Base-by-base conservation (phyloP, 2,888 invertebrate species). In the Chaetogeoica ovagalla region DNA sequence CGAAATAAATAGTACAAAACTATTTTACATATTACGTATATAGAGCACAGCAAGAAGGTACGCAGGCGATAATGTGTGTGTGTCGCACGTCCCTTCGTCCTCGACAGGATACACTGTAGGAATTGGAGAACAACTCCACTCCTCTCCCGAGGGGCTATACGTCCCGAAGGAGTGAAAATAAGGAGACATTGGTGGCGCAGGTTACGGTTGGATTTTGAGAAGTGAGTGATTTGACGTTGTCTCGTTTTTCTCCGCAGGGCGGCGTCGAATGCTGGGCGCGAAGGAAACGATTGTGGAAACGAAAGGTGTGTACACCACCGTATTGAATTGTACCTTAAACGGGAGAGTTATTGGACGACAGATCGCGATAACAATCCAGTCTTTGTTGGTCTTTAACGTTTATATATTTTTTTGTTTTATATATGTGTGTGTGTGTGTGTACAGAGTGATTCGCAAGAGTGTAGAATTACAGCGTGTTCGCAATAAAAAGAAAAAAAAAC, bases 1-100 rank as follows among this genome's bases (percentile, higher is more conserved):
- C 23, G 62, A 77, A 77, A 77, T 77, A 77, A 77, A 70, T 70
- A 77, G 70, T 77, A 77, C 77, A 70, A 77, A 77, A 70, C 77
- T 62, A 70, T 77, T 77, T 77, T 77, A 62, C 69, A 77, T 77
- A 71, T 30, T 30, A 30, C 30, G 30, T 55, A 60, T 30, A 63
- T 9, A 15, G 17, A 9, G 48, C 30, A n/a, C 1, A 21, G 59
- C 37, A n/a, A 7, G 30, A 30, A 30, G 30, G 30, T 30, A 30
- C 9, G 13, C n/a, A 19, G 39, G 60, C 59, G 55, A 19, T 55
- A 55, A 55, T 19, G 55, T 19, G 55, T 19, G 55, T 15, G 52
- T 15, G 59, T 3, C 43, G 9, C 43, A 1, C 43, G 43, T 43
- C 43, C 43, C 43, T 11, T 9, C 43, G 43, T 30, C 30, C 30